Evolutionary conservation across 2,888 invertebrate genomes (phyloP).

Genomic region (Dryomyza anilis): DNA sequence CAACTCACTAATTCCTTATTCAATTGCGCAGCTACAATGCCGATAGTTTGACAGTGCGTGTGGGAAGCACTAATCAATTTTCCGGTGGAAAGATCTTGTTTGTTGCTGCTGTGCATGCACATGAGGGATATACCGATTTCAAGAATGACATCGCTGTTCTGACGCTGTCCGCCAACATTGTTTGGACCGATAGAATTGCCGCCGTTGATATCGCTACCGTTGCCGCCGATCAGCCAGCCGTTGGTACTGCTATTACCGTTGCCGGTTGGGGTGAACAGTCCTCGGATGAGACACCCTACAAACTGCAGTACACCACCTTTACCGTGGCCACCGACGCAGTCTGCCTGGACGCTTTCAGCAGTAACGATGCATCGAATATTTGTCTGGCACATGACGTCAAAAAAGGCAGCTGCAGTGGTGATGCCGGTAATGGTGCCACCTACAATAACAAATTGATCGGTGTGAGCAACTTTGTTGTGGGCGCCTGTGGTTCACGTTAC

Average conservation of each 20-base stretch:
- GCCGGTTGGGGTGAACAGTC: slow-evolving; percentile 56
- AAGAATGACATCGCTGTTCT: slow-evolving; percentile 54
- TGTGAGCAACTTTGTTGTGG: slow-evolving; percentile 47
- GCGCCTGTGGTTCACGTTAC: slow-evolving; percentile 52
- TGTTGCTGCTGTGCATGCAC: slow-evolving; percentile 40
- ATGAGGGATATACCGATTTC: slow-evolving; percentile 43
- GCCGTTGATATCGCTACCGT: slow-evolving; percentile 40
- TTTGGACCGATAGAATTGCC: slow-evolving; percentile 41
- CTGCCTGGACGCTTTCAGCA: slow-evolving; percentile 45
- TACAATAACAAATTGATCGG: slow-evolving; percentile 47
- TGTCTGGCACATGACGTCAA: slow-evolving; percentile 48
- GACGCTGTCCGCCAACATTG: slow-evolving; percentile 39
- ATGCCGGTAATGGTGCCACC: slow-evolving; percentile 53
- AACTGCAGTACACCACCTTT: slow-evolving; percentile 42
- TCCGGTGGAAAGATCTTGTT: slow-evolving; percentile 47
- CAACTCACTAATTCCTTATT: background rate
- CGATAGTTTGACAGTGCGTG: slow-evolving; percentile 45
- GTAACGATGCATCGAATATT: slow-evolving; percentile 38
- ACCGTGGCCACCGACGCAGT: slow-evolving; percentile 35
- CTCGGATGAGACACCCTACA: slow-evolving; percentile 40
- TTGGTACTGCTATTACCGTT: slow-evolving; percentile 41
- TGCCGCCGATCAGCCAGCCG: slow-evolving; percentile 36
- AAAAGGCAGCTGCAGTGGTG: slow-evolving; percentile 54
- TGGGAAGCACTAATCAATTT: slow-evolving; percentile 57
- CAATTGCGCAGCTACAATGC: background rate